phyloP scores from a whole-genome alignment of 1,140 invertebrate genomes.

The Charaxes varanes region DNA sequence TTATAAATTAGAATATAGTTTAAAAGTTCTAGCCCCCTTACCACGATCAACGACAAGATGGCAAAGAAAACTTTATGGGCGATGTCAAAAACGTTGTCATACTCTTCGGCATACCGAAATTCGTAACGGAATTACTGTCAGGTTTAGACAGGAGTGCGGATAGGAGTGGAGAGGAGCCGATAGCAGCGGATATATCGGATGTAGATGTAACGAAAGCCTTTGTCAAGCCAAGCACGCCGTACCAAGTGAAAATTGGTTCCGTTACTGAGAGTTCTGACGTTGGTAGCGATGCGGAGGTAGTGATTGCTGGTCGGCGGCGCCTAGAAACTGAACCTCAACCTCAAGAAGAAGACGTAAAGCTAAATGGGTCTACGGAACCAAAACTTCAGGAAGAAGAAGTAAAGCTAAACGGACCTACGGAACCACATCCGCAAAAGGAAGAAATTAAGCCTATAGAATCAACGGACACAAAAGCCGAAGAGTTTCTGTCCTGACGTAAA shows the following conservation, averaged over 20 bases:
- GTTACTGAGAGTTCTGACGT: conserved; percentile 36
- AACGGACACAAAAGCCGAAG: too few species aligned
- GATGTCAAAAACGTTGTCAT: conserved; percentile 80
- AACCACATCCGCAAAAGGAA: conserved; percentile 56
- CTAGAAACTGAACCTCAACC: conserved; percentile 25
- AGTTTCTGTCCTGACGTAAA: too few species aligned
- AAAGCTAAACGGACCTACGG: conserved; percentile 74
- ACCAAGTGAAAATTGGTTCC: conserved; percentile 70
- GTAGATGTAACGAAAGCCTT: conserved; percentile 61
- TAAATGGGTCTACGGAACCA: conserved; percentile 76
- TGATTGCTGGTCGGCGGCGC: conserved; percentile 42
- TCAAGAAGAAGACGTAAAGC: conserved; percentile 53
- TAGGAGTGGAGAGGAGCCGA: conserved; percentile 23
- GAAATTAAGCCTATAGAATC: conserved; percentile 74
- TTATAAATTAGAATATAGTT: too few species aligned
- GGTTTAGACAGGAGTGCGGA: too few species aligned
- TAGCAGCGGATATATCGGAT: conserved; percentile 45
- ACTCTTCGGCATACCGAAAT: conserved; percentile 73
- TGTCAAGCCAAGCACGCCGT: conserved; percentile 74
- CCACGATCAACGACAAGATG: conserved; percentile 78
- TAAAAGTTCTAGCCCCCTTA: too few species aligned
- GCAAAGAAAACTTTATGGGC: conserved; percentile 77
- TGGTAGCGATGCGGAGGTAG: conserved; percentile 39
- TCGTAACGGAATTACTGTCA: conserved; percentile 36
- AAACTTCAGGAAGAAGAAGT: conserved; percentile 44